Conservation (phyloP, 2,797 vertebrate genomes). For the Tolypeutes matacus region DNA sequence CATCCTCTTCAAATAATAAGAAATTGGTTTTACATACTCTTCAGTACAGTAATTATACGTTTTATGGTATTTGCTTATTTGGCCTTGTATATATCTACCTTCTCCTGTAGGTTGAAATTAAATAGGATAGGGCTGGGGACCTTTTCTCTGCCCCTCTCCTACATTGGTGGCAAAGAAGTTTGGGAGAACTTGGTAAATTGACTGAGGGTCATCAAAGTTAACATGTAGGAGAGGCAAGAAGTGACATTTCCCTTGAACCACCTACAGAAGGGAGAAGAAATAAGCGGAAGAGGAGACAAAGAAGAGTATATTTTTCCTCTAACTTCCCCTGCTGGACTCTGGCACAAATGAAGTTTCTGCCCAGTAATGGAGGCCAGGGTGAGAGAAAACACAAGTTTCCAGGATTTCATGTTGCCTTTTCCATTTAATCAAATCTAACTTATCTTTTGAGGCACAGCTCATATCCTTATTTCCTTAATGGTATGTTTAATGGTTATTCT, state of each 20-base stretch:
- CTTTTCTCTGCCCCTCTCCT: background rate
- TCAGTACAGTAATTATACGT: background rate
- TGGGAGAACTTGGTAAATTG: conserved; percentile 49
- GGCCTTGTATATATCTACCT: background rate
- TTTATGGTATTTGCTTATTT: conserved; percentile 24
- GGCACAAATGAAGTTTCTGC: background rate
- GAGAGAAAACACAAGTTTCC: background rate
- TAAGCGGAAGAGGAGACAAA: background rate
- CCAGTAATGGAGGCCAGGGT: background rate
- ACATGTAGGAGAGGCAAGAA: background rate
- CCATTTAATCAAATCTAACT: conserved; percentile 10
- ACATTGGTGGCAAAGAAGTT: background rate
- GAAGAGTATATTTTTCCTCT: background rate
- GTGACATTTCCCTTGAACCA: background rate
- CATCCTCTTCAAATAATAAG: conserved; percentile 2
- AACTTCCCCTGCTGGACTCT: background rate
- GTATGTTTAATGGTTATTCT: conserved; percentile 46
- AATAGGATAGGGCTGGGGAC: background rate
- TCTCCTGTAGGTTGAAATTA: conserved; percentile 11
- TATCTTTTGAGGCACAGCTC: conserved; percentile 29
- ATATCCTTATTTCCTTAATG: background rate
- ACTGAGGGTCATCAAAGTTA: conserved; percentile 43
- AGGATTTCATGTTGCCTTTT: conserved; percentile 38
- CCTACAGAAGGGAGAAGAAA: conserved; percentile 20
- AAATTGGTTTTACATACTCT: conserved; percentile 28